Evolutionary conservation across 2,797 vertebrate species (phyloP).

Genomic region (Rhadinocentrus ornatus): DNA sequence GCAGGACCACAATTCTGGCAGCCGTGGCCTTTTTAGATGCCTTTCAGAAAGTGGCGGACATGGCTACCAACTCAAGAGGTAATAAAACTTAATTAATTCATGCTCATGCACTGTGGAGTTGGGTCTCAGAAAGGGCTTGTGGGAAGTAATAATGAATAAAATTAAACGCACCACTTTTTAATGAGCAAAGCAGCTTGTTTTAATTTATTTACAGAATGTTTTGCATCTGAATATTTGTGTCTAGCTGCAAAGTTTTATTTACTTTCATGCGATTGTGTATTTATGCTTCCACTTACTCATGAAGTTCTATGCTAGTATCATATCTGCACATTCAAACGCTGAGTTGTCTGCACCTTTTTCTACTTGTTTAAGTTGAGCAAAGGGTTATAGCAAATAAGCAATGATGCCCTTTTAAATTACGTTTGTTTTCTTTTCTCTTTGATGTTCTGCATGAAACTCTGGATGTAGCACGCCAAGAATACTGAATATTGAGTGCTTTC

Average conservation of each 20-base stretch:
- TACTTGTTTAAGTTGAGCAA: not conserved
- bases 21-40: conserved; percentile 95
- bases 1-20: conserved; percentile 95
- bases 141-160: not conserved
- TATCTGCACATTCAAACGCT: not conserved
- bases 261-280: not conserved
- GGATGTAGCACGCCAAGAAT: not conserved
- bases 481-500: not conserved
- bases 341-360: not conserved
- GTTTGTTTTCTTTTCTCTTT: not conserved
- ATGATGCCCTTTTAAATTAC: not conserved
- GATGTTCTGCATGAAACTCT: not conserved
- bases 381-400: not conserved
- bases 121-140: not conserved
- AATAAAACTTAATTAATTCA: not conserved
- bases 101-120: not conserved
- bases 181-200: not conserved
- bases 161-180: not conserved
- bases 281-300: not conserved
- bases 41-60: conserved; percentile 98
- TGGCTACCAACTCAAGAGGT: conserved; percentile 98
- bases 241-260: not conserved
- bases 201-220: not conserved
- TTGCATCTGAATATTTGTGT: not conserved
- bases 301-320: not conserved